Conservation (phyloP, 2,113 vertebrate species). For the Chlamydotis undulata region DNA sequence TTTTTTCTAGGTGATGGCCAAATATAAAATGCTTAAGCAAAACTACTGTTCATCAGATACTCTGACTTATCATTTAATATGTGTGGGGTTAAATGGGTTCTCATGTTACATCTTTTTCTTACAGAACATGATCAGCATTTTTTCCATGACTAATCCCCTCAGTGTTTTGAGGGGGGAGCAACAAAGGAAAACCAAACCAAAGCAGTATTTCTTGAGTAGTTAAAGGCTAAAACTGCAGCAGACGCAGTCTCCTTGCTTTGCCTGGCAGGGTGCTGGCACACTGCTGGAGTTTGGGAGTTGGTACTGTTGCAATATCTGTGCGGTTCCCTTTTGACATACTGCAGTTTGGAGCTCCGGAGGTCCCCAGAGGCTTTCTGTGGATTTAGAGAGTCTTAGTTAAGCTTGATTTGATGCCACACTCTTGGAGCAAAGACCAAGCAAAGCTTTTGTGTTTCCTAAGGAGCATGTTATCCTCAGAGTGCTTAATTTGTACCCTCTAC, state of each 20-base stretch:
- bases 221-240: not conserved
- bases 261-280: not conserved
- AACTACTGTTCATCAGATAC: not conserved
- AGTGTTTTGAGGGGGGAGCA: not conserved
- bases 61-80: not conserved
- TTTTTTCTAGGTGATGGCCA: not conserved
- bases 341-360: not conserved
- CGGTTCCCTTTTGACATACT: not conserved
- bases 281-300: accelerated
- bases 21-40: not conserved
- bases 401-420: conserved; percentile 32
- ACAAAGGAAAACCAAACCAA: not conserved
- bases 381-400: conserved; percentile 44
- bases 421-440: conserved; percentile 29
- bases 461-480: not conserved
- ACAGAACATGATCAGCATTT: not conserved
- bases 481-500: not conserved
- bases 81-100: not conserved
- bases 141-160: not conserved
- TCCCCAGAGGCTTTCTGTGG: not conserved
- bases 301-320: not conserved
- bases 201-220: not conserved
- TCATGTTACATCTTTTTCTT: not conserved
- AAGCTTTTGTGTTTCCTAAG: conserved; percentile 37
- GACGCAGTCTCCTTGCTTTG: not conserved